Evolutionary conservation across 2,113 vertebrate species (phyloP).

Genomic region (Drymodes brunneopygia): DNA sequence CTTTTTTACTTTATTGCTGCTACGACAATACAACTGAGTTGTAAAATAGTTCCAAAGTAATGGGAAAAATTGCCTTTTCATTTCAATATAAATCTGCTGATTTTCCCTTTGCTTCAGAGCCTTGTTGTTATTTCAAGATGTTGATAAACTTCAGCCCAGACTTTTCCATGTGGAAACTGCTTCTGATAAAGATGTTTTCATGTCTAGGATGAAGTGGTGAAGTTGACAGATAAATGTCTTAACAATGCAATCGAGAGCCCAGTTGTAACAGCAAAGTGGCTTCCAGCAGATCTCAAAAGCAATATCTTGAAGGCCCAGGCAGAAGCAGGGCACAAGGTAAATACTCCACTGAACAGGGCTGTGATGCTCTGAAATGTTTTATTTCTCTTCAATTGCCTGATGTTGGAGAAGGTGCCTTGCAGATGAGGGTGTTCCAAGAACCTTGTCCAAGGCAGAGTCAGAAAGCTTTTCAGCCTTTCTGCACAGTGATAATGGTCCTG

Average conservation of each 20-base stretch:
- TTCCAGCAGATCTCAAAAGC: slow-evolving; percentile 87
- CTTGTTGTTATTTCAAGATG: neutral
- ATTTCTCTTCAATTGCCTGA: neutral
- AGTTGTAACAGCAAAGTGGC: slow-evolving; percentile 43
- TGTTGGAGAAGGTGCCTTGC: neutral
- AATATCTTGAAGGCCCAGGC: slow-evolving; percentile 92
- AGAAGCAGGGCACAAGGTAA: slow-evolving; percentile 85
- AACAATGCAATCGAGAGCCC: slow-evolving; percentile 82
- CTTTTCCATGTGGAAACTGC: neutral
- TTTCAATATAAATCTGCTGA: neutral
- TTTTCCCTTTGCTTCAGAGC: neutral
- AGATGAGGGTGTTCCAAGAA: neutral
- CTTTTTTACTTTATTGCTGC: neutral
- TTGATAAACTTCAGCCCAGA: neutral
- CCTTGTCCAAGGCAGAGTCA: neutral
- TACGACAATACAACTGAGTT: neutral
- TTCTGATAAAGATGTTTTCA: neutral
- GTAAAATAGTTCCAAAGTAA: neutral
- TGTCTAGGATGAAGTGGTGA: slow-evolving; percentile 84
- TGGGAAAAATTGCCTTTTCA: neutral
- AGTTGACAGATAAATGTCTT: slow-evolving; percentile 88
- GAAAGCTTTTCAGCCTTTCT: neutral
- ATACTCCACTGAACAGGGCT: neutral
- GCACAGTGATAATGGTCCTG: neutral
- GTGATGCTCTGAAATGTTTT: neutral